Conservation (phyloP, 2,797 vertebrate genomes). For the Perodicticus potto region DNA sequence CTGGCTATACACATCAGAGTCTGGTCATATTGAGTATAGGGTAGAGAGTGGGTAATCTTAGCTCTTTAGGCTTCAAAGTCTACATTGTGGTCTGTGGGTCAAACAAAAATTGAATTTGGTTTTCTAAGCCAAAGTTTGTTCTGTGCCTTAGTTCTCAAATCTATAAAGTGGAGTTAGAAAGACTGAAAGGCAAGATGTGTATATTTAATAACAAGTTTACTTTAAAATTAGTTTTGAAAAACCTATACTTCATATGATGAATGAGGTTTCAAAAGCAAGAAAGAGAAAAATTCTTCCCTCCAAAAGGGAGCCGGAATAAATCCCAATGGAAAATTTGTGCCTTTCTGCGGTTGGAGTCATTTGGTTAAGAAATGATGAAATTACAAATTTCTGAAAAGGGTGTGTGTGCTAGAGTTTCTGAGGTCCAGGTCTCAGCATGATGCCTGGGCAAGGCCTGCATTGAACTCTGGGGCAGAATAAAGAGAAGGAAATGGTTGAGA, state of each 20-base stretch:
- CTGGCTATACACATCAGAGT: conserved; percentile 13
- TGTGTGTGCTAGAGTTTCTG: conserved; percentile 73
- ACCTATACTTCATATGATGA: conserved; percentile 72
- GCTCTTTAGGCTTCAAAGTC: conserved; percentile 65
- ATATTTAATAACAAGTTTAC: conserved; percentile 70
- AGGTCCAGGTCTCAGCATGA: conserved; percentile 78
- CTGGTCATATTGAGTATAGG: neutral
- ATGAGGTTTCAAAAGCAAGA: conserved; percentile 60
- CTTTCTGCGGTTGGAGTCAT: conserved; percentile 71
- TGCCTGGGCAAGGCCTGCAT: conserved; percentile 47
- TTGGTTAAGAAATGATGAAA: conserved; percentile 81
- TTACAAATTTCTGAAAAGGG: conserved; percentile 77
- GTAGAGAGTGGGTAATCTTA: conserved; percentile 19
- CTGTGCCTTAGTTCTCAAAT: conserved; percentile 44
- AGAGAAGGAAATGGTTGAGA: conserved; percentile 48
- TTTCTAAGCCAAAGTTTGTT: conserved; percentile 53
- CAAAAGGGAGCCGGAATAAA: conserved; percentile 59
- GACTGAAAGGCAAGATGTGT: conserved; percentile 40
- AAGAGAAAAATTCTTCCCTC: conserved; percentile 1
- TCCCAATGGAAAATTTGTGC: conserved; percentile 78
- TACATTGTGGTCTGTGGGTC: neutral
- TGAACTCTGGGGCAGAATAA: neutral
- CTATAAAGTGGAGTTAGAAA: conserved; percentile 33
- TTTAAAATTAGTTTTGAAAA: conserved; percentile 70
- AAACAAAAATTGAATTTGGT: conserved; percentile 62